These are phyloP conservation scores for Zalophus californianus DNA, from an alignment of 2,797 vertebrate genomes.

Conservation along the genomic window DNA sequence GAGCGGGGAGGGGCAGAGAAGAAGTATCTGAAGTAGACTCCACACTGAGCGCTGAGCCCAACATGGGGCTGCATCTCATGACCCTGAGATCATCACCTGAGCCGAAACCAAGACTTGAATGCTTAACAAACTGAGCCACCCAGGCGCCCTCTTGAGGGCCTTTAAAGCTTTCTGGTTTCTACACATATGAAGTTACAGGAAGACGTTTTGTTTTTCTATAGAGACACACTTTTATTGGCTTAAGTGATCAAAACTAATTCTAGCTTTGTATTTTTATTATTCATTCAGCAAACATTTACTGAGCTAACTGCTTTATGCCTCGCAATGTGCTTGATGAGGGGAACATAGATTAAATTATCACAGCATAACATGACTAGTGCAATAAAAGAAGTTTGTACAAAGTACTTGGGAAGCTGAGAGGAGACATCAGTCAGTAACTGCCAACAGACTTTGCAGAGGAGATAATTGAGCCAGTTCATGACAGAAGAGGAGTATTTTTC, in stretches of 20 bases:
- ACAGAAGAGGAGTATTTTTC: neutral
- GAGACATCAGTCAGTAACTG: neutral
- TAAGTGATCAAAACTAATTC: too few species aligned
- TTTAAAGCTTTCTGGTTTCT: too few species aligned
- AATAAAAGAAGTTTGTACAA: neutral
- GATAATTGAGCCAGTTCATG: neutral
- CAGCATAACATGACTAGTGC: neutral
- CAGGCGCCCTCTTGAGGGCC: too few species aligned
- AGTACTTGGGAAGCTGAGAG: neutral
- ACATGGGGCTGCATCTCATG: accelerated
- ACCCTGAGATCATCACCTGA: neutral
- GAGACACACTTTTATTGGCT: too few species aligned
- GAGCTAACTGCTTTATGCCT: neutral
- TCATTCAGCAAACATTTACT: neutral
- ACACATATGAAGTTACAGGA: too few species aligned
- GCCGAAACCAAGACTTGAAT: neutral
- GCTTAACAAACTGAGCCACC: neutral
- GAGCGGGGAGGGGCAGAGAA: neutral
- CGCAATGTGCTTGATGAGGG: neutral
- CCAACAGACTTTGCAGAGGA: neutral
- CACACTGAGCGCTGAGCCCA: neutral
- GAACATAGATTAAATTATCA: neutral
- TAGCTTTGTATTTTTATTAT: neutral
- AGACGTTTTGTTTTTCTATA: too few species aligned
- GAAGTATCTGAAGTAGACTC: neutral